Conservation (phyloP, 2,888 invertebrate genomes). For the Pachycephus smyrnensis region DNA sequence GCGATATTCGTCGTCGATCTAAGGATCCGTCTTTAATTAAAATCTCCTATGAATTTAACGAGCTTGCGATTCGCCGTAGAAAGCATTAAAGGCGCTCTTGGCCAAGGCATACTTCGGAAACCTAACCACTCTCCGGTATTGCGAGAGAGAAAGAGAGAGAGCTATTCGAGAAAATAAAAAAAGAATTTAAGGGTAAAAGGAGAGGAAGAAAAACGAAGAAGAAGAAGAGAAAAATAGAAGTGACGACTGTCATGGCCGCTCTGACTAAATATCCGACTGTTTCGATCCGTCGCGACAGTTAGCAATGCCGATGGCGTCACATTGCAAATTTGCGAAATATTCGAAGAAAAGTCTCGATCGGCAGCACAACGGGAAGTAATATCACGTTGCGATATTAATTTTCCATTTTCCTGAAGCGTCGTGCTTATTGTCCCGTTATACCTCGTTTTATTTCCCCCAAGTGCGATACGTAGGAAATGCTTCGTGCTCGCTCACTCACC, state of each 20-base stretch:
- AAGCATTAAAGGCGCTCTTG: background rate
- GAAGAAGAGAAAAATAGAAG: background rate
- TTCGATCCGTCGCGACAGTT: background rate
- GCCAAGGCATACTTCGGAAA: background rate
- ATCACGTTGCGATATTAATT: constrained; percentile 7
- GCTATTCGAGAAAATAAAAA: background rate
- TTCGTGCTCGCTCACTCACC: background rate
- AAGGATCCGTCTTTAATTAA: background rate
- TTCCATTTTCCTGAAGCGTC: constrained; percentile 11
- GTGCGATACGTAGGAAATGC: background rate
- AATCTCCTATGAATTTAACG: background rate
- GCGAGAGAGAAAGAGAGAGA: background rate
- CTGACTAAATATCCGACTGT: background rate
- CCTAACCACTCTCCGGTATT: background rate
- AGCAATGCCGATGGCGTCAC: background rate
- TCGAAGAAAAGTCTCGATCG: background rate
- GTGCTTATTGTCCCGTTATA: background rate
- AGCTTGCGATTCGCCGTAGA: background rate
- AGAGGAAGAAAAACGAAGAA: background rate
- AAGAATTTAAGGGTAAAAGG: background rate
- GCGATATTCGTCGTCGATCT: background rate
- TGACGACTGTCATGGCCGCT: background rate
- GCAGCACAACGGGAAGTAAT: background rate
- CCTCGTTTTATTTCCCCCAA: constrained; percentile 8
- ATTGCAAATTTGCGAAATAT: background rate